Percentiles rank a stretch among this genome's conserved stretches.
Evolutionary conservation across 2,888 invertebrate species (phyloP).

Genomic region (Tetragonisca angustula): DNA sequence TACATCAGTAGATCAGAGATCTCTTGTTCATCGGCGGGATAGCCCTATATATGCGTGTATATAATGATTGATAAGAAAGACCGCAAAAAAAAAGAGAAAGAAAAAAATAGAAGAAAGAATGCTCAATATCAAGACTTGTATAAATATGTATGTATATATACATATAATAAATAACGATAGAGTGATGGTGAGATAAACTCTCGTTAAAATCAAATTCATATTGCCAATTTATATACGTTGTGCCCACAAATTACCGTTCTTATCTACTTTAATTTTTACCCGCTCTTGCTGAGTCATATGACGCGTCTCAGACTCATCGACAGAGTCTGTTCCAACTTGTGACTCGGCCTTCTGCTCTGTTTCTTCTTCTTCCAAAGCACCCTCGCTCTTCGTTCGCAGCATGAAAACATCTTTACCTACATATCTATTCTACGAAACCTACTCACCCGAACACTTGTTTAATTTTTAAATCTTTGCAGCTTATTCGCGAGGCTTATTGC

Average conservation of each 20-base stretch:
- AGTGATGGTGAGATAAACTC: constrained; percentile 47
- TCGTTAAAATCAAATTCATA: constrained; percentile 52
- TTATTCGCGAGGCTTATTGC: constrained; percentile 62
- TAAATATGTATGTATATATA: constrained; percentile 32
- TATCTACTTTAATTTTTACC: constrained; percentile 79
- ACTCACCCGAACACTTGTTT: constrained; percentile 75
- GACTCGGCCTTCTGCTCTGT: constrained; percentile 75
- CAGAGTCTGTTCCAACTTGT: constrained; percentile 75
- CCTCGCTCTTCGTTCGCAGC: constrained; percentile 82
- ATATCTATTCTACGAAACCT: constrained; percentile 82
- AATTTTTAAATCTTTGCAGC: constrained; percentile 53
- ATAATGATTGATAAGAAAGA: constrained; percentile 7
- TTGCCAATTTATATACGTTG: constrained; percentile 70
- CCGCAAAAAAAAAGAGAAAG: background rate
- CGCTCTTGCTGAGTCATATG: constrained; percentile 80
- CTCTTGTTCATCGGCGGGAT: constrained; percentile 24
- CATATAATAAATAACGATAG: constrained; percentile 34
- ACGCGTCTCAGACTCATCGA: constrained; percentile 76
- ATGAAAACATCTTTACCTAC: constrained; percentile 84
- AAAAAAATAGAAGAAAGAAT: constrained; percentile 3
- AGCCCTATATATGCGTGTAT: constrained; percentile 31
- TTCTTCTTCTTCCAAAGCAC: constrained; percentile 75
- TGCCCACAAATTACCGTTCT: constrained; percentile 68
- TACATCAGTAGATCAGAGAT: background rate
- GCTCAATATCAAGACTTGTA: constrained; percentile 18